These are phyloP conservation scores for Venturia canescens DNA, from an alignment of 1,140 invertebrate genomes.

Conservation along the genomic window DNA sequence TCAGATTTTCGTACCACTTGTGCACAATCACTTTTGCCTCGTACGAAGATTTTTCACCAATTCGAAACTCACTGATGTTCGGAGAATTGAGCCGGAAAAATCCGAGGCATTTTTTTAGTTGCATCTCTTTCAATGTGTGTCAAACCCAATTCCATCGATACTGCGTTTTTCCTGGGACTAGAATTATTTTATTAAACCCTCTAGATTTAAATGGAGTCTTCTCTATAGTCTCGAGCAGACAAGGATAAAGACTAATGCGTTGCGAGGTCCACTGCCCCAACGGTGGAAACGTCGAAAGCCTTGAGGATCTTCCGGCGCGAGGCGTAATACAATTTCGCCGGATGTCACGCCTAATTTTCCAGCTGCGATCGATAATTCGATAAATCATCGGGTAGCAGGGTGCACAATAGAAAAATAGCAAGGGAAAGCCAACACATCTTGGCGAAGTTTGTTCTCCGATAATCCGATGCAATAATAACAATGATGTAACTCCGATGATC, in stretches of 20 bases:
- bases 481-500: no score
- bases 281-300: conserved; percentile 45
- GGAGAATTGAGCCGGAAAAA: no score
- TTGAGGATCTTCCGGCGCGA: not conserved
- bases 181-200: no score
- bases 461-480: no score
- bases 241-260: not conserved
- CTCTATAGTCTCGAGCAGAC: no score
- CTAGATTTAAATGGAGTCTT: no score
- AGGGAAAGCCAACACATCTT: no score
- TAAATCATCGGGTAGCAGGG: not conserved
- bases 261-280: not conserved
- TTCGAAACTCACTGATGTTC: no score
- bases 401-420: not conserved
- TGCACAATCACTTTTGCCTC: conserved; percentile 57
- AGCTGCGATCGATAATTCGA: conserved; percentile 28
- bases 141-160: no score
- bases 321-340: conserved; percentile 31
- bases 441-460: not conserved
- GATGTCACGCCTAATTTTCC: conserved; percentile 16
- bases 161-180: no score
- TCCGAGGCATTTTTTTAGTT: no score
- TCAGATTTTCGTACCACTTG: conserved; percentile 40
- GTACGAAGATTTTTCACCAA: conserved; percentile 48
- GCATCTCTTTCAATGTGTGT: no score